Conservation (phyloP, 92 coral and sea anemone genomes). For the Blastomussa wellsi region DNA sequence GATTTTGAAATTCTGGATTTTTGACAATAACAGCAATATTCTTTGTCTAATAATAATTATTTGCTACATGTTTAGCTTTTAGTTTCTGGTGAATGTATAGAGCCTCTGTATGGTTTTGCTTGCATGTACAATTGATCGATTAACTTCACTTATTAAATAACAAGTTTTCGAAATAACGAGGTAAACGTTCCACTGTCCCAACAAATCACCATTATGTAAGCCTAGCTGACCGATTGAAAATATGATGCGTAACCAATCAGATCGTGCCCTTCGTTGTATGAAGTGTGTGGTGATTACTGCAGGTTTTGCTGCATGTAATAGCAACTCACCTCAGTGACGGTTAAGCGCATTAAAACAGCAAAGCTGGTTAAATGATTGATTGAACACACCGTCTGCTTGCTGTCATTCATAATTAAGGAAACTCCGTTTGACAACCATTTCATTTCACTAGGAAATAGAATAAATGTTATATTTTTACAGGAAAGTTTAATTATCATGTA, state of each 20-base stretch:
- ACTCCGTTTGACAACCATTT: constrained; percentile 24
- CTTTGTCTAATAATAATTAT: too few species aligned
- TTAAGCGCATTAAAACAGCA: constrained; percentile 13
- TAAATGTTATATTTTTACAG: neutral
- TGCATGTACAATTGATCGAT: too few species aligned
- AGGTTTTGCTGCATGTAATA: neutral
- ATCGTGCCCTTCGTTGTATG: neutral
- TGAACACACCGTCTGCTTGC: constrained; percentile 13
- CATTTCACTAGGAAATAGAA: neutral
- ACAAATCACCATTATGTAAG: neutral
- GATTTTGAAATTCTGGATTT: neutral
- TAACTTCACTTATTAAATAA: too few species aligned
- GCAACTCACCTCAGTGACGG: constrained; percentile 1
- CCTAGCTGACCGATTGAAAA: neutral
- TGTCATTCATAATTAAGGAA: neutral
- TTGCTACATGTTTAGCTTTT: too few species aligned
- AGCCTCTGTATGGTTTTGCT: too few species aligned
- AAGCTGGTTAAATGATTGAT: constrained; percentile 37
- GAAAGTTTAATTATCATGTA: neutral
- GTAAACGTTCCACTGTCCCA: too few species aligned
- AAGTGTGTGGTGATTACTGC: neutral
- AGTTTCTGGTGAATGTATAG: too few species aligned
- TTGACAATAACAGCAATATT: too few species aligned
- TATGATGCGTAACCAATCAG: neutral
- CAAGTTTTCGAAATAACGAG: too few species aligned